Conservation (phyloP, 2,888 invertebrate genomes). For the Sinohyriopsis cumingii region DNA sequence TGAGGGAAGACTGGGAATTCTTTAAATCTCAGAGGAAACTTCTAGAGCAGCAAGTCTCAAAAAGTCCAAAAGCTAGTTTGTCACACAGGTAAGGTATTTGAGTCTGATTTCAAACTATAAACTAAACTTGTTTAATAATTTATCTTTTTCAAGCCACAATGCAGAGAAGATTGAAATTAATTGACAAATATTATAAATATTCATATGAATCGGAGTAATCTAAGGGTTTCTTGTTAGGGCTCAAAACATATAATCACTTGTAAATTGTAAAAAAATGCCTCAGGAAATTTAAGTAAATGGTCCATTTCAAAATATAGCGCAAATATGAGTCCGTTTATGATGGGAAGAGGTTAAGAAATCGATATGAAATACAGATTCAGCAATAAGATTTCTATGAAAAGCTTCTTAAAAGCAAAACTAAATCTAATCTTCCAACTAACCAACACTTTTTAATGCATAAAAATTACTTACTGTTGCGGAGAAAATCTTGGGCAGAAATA, state of each 20-base stretch:
- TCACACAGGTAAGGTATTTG: slow-evolving; percentile 44
- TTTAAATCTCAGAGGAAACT: slow-evolving; percentile 73
- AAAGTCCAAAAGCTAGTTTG: slow-evolving; percentile 50
- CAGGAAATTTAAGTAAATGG: no score
- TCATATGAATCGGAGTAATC: no score
- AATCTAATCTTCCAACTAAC: no score
- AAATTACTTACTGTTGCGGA: no score
- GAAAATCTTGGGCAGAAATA: no score
- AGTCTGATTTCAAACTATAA: not conserved
- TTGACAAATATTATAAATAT: not conserved
- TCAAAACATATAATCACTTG: not conserved
- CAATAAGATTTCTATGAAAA: no score
- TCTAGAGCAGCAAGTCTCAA: slow-evolving; percentile 67
- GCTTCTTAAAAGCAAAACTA: no score
- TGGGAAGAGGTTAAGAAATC: no score
- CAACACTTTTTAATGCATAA: no score
- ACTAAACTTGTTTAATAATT: not conserved
- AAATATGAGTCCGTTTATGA: no score
- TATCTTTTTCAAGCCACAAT: not conserved
- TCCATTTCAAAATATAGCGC: no score
- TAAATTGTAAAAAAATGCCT: not conserved
- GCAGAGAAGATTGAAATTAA: not conserved
- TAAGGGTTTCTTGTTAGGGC: not conserved
- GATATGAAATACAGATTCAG: no score
- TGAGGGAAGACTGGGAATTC: slow-evolving; percentile 74